Evolutionary conservation across 1,140 invertebrate genomes (phyloP), one percentile per base, ranked within the genome.

Genomic region (Procambarus clarkii): DNA sequence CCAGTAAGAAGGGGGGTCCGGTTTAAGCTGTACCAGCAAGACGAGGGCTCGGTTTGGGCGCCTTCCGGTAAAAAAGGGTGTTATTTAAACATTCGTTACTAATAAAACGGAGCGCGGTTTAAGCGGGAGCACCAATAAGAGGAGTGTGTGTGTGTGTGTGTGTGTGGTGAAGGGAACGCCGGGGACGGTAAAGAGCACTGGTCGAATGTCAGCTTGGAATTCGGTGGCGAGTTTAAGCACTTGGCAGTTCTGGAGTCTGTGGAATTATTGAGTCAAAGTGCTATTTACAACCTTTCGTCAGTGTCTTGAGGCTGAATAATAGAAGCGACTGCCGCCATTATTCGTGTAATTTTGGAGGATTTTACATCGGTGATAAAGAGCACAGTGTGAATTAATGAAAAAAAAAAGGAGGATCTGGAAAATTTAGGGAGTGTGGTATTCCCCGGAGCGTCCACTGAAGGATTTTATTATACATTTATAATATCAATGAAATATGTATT

Each of bases 401-500:
- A n/a, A n/a, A n/a, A n/a, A n/a, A n/a, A n/a, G 48, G 34, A 79
- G 44, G 18, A 84, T 21, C 81, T 45, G 58, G 18, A 44, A 45
- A 46, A 69, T 64, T 69, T 15, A n/a, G 15, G 86, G 78, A 80
- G 77, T 88, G 86, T 80, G 86, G 86, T 88, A 60, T 88, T 80
- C 58, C 71, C 45, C 24, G 58, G 76, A 79, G 54, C 77, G 80
- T 88, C 77, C 69, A 69, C 81, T 81, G 54, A 78, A 88, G 80
- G 86, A 88, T 88, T 58, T 58, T 58, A 46, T 69, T 80, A 80
- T 88, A 45, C 46, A 88, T 88, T 81, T 54, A 71, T 88, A 81
- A 82, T 88, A 50, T 54, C 9, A 74, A 74, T 88, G 78, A 88
- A 82, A 88, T 88, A 88, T 88, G 78, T 82, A 88, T 82, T 58